phyloP scores from a whole-genome alignment of 1,140 invertebrate species.

The Drosophila trapezifrons region DNA sequence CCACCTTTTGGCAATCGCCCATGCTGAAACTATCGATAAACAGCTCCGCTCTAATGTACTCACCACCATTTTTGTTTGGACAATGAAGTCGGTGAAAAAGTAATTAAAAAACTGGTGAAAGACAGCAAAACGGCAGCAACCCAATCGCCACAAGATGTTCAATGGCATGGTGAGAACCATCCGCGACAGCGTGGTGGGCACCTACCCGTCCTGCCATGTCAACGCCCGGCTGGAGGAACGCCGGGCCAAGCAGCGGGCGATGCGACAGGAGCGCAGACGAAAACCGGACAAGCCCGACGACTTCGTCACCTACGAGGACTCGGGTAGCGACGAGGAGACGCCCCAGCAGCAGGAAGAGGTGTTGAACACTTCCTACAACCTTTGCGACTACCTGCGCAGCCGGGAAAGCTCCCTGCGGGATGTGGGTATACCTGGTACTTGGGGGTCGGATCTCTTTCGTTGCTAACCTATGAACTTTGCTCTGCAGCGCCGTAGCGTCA shows the following conservation, averaged over 20 bases:
- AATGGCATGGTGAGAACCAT: constrained; percentile 84
- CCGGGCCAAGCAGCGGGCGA: constrained; percentile 87
- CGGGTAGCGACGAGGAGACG: constrained; percentile 92
- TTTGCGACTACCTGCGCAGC: constrained; percentile 92
- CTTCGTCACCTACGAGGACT: constrained; percentile 94
- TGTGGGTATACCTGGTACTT: constrained; percentile 79
- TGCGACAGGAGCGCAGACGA: constrained; percentile 88
- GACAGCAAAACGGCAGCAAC: constrained; percentile 8
- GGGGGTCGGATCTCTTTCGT: background rate
- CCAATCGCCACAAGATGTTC: constrained; percentile 66
- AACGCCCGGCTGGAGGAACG: constrained; percentile 89
- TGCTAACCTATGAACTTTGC: constrained; percentile 20
- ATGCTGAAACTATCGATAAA: background rate
- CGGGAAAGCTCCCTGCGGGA: constrained; percentile 90
- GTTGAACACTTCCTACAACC: constrained; percentile 92
- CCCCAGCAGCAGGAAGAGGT: constrained; percentile 88
- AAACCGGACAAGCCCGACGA: constrained; percentile 94
- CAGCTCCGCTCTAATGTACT: constrained; percentile 14
- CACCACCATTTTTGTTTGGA: constrained; percentile 73
- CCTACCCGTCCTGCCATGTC: constrained; percentile 89
- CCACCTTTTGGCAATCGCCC: background rate
- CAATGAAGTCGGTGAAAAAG: constrained; percentile 52
- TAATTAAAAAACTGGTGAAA: constrained; percentile 22
- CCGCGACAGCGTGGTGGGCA: constrained; percentile 85
- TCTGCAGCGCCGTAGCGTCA: constrained; percentile 87